These are phyloP conservation scores for Zosterops pallidus DNA, from an alignment of 2,113 vertebrate species.

Conservation along the genomic window DNA sequence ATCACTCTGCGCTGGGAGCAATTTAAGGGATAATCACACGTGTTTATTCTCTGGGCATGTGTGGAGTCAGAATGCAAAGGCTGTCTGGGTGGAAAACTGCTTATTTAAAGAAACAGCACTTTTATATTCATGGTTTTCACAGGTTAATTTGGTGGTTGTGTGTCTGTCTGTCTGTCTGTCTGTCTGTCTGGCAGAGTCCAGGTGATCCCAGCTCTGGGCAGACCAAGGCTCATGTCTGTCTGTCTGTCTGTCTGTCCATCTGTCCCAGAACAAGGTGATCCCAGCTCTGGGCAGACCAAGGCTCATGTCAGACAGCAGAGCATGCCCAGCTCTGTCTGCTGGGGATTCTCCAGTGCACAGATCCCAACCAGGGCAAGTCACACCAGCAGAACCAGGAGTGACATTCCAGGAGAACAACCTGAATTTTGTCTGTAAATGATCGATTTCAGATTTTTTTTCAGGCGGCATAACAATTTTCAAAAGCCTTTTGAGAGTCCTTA, in stretches of 20 bases:
- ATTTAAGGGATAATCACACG: not conserved
- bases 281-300: not conserved
- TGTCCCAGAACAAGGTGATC: not conserved
- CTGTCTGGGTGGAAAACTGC: not conserved
- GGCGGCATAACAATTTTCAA: not conserved
- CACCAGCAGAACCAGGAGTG: not conserved
- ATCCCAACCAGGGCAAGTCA: not conserved
- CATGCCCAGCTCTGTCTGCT: not conserved
- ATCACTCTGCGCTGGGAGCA: not conserved
- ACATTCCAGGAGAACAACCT: not conserved
- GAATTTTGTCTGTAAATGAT: not conserved
- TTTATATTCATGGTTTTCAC: accelerated
- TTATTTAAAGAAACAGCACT: not conserved
- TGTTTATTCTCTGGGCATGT: not conserved
- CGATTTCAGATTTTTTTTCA: not conserved
- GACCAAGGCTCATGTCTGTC: not conserved
- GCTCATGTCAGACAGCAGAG: not conserved
- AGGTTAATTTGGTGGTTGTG: not conserved
- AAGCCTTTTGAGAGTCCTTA: not conserved
- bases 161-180: not conserved
- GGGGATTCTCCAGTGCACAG: not conserved
- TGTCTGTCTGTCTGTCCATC: not conserved
- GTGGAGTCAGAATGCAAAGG: not conserved
- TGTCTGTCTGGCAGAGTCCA: not conserved
- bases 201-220: too few species aligned